Conservation (phyloP, 1,140 invertebrate genomes). For the Sarcophaga bullata region DNA sequence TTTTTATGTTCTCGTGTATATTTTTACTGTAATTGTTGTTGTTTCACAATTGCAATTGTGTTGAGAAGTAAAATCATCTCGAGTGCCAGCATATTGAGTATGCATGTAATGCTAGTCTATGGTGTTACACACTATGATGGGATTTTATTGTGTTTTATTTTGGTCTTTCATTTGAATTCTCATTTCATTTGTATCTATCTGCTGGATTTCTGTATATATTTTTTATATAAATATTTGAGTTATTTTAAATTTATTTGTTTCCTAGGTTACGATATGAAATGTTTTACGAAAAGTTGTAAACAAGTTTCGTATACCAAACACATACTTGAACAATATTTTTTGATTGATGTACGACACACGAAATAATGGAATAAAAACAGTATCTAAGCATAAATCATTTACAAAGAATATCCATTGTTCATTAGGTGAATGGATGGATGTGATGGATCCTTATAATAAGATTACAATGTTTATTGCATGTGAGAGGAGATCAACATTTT, state of each 20-base stretch:
- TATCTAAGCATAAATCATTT: background rate
- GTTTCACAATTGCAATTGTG: background rate
- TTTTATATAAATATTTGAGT: too few relatives aligned
- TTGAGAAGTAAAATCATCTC: background rate
- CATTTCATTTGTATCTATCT: background rate
- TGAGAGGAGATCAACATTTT: background rate
- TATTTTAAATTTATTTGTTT: too few relatives aligned
- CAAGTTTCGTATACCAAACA: background rate
- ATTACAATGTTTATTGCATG: background rate
- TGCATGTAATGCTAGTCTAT: slow-evolving; percentile 22
- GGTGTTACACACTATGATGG: background rate
- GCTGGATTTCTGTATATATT: background rate
- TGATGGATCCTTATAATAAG: background rate
- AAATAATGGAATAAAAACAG: background rate
- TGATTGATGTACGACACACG: slow-evolving; percentile 3
- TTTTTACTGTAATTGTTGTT: background rate
- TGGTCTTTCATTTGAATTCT: background rate
- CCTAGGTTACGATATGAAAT: background rate
- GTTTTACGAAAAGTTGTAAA: background rate
- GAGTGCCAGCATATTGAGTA: background rate
- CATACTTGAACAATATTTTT: background rate
- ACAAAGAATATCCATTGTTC: background rate
- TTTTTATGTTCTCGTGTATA: background rate
- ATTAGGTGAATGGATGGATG: background rate
- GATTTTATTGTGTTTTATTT: background rate